Conservation (phyloP, 2,888 invertebrate genomes). For the Oxyteleia sp. region DNA sequence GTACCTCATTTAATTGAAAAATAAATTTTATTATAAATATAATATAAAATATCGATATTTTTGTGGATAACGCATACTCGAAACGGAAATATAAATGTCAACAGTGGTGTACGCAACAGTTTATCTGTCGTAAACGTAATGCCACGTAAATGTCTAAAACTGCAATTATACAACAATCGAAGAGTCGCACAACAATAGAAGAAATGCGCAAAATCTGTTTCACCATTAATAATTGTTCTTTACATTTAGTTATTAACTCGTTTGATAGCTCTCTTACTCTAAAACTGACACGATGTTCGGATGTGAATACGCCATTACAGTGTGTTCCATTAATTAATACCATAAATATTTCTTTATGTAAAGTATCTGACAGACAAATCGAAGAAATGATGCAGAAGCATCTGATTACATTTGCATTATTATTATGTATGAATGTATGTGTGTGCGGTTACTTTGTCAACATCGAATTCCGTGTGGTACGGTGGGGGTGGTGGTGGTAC, state of each 20-base stretch:
- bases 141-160: slow-evolving; percentile 14
- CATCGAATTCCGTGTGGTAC: slow-evolving; percentile 22
- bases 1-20: slow-evolving; percentile 39
- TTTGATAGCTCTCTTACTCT: slow-evolving; percentile 31
- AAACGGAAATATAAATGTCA: slow-evolving; percentile 25
- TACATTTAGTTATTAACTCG: slow-evolving; percentile 25
- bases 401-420: not conserved
- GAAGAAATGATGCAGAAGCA: not conserved
- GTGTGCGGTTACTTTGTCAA: no score
- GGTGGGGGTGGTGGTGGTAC: no score
- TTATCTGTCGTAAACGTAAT: slow-evolving; percentile 27
- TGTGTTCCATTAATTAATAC: no score
- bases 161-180: slow-evolving; percentile 19
- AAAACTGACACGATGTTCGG: slow-evolving; percentile 45
- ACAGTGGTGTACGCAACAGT: not conserved
- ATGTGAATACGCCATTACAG: no score
- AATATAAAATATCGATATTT: slow-evolving; percentile 59
- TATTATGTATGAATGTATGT: no score
- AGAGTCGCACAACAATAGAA: slow-evolving; percentile 11
- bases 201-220: slow-evolving; percentile 15
- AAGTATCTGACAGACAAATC: no score
- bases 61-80: slow-evolving; percentile 33
- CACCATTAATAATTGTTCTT: slow-evolving; percentile 20
- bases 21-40: slow-evolving; percentile 61
- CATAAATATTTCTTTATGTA: no score